Evolutionary conservation across 2,888 invertebrate species (phyloP), one percentile per base, ranked within the genome.

Genomic region (Orgyia antiqua): DNA sequence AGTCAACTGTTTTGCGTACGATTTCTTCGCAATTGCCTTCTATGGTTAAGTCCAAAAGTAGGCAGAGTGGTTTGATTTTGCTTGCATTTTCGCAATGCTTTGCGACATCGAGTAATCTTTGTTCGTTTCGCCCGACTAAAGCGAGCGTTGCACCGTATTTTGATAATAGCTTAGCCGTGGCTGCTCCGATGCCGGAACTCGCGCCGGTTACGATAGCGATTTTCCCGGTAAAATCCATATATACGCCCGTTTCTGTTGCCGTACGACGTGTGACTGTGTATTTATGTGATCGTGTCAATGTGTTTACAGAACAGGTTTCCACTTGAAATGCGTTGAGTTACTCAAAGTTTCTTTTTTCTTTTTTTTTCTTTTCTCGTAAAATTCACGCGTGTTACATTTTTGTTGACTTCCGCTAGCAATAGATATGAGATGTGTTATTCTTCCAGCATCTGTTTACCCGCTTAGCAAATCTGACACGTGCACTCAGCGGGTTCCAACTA

Each of bases 111-210:
- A 59, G 45, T 7, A 76, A 40, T 42, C 71, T 56, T 2, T 46
- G 28, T 40, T 68, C 69, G 33, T 75, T 61, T 29, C 72, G 52
- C n/a, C 75, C 76, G 5, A 75, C 64, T 3, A 72, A 46, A 1
- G 68, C 52, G 2, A 76, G 40, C 1, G 48, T 41, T 1, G 71
- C 72, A 7, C 72, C 73, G 2, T 68, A 49, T 6, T 46, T 40
- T 3, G 76, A 67, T 51, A 76, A 69, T 11, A 66, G 45, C 37
- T 66, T 70, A 3, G 75, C 76, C 2, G 71, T 61, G 1, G 72
- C 68, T 1, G 76, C 76, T 2, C 76, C 76, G 5, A 74, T 77
- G 0, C 76, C 76, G 8, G 74, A 74, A 45, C 75, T 76, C 3
- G 70, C 67, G 2, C 76, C 75, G 8, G 75, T 76, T 4, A 76